Percentiles rank a stretch among this genome's conserved stretches.
Evolutionary conservation across 2,797 vertebrate genomes (phyloP).

Genomic region (Sus cebifrons): DNA sequence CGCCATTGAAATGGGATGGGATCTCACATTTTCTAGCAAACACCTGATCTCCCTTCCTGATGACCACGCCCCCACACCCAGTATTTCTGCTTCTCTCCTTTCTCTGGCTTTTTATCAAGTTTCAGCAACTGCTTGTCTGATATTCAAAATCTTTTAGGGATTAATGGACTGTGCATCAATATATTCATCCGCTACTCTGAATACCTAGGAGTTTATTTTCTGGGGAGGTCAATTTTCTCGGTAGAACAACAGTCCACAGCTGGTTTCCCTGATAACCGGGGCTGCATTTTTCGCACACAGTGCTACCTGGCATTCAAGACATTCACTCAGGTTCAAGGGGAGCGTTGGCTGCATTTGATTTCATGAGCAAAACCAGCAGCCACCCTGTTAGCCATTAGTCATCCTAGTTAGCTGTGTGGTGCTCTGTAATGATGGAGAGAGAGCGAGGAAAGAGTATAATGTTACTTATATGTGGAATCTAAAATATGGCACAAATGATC

Average conservation of each 20-base stretch:
- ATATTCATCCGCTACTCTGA: slow-evolving; percentile 37
- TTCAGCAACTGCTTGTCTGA: slow-evolving; percentile 55
- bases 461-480: too few relatives aligned
- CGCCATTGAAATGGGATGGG: background rate
- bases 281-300: slow-evolving; percentile 52
- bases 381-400: background rate
- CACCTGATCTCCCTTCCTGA: slow-evolving; percentile 13
- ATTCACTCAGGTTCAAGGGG: slow-evolving; percentile 76
- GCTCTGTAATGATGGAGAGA: background rate
- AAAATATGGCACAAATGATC: too few relatives aligned
- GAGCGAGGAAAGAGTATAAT: background rate
- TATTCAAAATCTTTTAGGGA: slow-evolving; percentile 68
- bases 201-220: slow-evolving; percentile 19
- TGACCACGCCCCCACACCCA: rapidly evolving
- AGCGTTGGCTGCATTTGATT: slow-evolving; percentile 61
- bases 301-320: slow-evolving; percentile 44
- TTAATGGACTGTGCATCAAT: slow-evolving; percentile 66
- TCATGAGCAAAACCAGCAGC: slow-evolving; percentile 66
- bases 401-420: slow-evolving; percentile 56
- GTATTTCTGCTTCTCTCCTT: background rate
- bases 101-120: slow-evolving; percentile 63
- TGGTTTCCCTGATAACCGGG: slow-evolving; percentile 62
- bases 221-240: slow-evolving; percentile 49
- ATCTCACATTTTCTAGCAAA: background rate
- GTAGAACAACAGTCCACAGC: slow-evolving; percentile 43